phyloP scores from a whole-genome alignment of 92 coral and sea anemone genomes.

The Parazoanthus swiftii region DNA sequence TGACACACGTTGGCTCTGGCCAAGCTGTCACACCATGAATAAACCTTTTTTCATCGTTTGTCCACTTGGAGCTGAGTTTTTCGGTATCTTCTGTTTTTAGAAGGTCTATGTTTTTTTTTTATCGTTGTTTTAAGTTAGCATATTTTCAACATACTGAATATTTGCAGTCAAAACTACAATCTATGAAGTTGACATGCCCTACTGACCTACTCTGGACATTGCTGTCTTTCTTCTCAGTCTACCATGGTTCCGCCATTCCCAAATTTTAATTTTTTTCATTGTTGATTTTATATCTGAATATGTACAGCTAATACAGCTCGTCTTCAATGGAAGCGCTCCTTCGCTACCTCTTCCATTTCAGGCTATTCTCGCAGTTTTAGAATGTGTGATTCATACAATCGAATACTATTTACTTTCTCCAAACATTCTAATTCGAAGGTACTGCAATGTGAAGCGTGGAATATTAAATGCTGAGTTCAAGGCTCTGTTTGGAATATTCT shows the following conservation, averaged over 20 bases:
- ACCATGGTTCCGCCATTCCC: not conserved
- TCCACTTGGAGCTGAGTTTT: slow-evolving; percentile 20
- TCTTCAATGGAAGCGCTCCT: not conserved
- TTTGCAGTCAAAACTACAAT: not conserved
- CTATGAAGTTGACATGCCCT: not conserved
- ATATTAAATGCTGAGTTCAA: not conserved
- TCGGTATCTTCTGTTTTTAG: slow-evolving; percentile 5
- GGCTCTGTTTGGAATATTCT: slow-evolving; percentile 22
- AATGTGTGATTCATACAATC: not conserved
- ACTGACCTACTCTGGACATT: not conserved
- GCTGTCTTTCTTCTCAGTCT: not conserved
- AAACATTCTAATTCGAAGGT: not conserved
- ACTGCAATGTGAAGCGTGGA: slow-evolving; percentile 24
- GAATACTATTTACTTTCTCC: not conserved
- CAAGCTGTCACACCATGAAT: slow-evolving; percentile 57
- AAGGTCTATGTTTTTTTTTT: not conserved
- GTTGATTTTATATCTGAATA: not conserved
- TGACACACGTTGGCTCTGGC: slow-evolving; percentile 71
- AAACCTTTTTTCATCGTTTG: slow-evolving; percentile 35
- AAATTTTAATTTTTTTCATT: not conserved
- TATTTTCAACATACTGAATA: not conserved
- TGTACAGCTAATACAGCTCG: not conserved
- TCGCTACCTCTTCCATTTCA: not conserved
- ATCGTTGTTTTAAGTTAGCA: not conserved
- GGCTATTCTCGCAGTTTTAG: not conserved